phyloP scores from a whole-genome alignment of 1,140 invertebrate species.

The Euglossa dilemma region DNA sequence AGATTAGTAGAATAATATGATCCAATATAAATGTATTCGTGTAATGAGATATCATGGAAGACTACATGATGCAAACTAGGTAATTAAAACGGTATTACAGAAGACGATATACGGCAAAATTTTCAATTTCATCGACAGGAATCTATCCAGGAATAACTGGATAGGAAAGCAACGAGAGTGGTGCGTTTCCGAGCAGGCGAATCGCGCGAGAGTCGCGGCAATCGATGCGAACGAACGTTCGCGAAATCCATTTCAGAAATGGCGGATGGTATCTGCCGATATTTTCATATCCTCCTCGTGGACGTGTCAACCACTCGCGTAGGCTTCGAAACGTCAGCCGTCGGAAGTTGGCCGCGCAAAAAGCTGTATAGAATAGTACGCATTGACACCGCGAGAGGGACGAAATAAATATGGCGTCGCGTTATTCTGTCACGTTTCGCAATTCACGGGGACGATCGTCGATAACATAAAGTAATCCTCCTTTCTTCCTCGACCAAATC shows the following conservation, averaged over 20 bases:
- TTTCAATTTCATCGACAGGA: background rate
- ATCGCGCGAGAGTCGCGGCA: slow-evolving; percentile 8
- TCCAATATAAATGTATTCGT: too few relatives aligned
- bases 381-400: background rate
- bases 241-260: slow-evolving; percentile 46
- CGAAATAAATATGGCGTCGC: background rate
- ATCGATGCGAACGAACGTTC: slow-evolving; percentile 40
- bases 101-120: background rate
- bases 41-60: too few relatives aligned
- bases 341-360: background rate
- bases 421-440: background rate
- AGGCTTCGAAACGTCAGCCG: background rate
- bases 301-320: slow-evolving; percentile 30
- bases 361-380: background rate
- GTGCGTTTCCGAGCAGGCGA: background rate
- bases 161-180: slow-evolving; percentile 3
- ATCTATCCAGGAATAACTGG: background rate
- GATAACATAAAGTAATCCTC: background rate
- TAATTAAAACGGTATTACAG: too few relatives aligned
- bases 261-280: slow-evolving; percentile 44
- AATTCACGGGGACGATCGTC: background rate
- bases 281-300: slow-evolving; percentile 48
- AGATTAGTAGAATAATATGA: too few relatives aligned
- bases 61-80: too few relatives aligned
- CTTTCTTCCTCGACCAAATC: background rate